Percentiles rank a stretch among this genome's conserved stretches.
Conservation (phyloP, 2,888 invertebrate genomes). For the Acronicta aceris region DNA sequence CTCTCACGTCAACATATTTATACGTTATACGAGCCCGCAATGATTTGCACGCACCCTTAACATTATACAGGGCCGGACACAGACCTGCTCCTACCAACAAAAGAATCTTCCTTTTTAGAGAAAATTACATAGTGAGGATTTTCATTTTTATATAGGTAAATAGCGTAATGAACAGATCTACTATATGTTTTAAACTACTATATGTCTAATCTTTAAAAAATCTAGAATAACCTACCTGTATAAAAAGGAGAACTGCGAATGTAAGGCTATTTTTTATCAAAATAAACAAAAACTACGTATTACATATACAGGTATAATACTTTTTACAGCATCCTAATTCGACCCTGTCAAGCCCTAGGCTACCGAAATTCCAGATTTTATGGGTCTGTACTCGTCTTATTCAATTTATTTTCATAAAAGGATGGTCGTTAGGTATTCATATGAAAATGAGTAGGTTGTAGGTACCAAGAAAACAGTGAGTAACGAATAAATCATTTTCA, state of each 20-base stretch:
- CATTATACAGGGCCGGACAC: conserved; percentile 41
- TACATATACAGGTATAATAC: conserved; percentile 45
- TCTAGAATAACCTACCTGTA: too few species aligned
- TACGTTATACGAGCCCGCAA: conserved; percentile 34
- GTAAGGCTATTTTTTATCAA: conserved; percentile 29
- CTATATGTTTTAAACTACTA: too few species aligned
- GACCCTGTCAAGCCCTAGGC: conserved; percentile 77
- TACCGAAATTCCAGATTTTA: conserved; percentile 80
- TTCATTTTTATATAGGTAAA: too few species aligned
- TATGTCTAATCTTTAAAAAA: too few species aligned
- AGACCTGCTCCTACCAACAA: background rate
- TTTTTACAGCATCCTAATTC: conserved; percentile 62
- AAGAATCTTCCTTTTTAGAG: too few species aligned
- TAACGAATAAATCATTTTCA: conserved; percentile 50
- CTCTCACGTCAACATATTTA: conserved; percentile 62
- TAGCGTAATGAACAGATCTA: too few species aligned
- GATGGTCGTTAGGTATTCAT: conserved; percentile 52
- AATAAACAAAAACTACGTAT: conserved; percentile 40
- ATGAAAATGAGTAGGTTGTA: conserved; percentile 43
- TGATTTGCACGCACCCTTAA: conserved; percentile 53
- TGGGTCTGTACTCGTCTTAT: conserved; percentile 68
- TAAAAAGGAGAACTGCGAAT: conserved; percentile 9
- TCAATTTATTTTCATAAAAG: conserved; percentile 58
- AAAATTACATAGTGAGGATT: too few species aligned
- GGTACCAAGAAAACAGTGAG: conserved; percentile 17